These are phyloP conservation scores for Shinisaurus crocodilurus DNA, from an alignment of 2,113 vertebrate species.

Conservation along the genomic window DNA sequence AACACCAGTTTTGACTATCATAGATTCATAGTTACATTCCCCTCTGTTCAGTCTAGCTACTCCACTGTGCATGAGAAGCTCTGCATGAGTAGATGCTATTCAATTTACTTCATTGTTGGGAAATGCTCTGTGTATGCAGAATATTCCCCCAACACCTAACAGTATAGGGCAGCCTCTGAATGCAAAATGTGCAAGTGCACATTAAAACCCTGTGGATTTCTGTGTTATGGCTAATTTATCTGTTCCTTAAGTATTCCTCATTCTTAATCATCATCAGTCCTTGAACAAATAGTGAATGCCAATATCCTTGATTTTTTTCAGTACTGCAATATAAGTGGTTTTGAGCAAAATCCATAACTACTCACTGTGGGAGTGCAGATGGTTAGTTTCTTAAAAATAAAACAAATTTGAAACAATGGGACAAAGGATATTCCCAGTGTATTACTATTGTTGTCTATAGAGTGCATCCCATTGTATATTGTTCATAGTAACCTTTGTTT, in stretches of 20 bases:
- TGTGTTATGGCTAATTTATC: neutral
- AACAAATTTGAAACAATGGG: neutral
- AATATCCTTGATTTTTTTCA: neutral
- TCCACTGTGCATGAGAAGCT: neutral
- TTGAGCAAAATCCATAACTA: neutral
- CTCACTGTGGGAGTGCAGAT: neutral
- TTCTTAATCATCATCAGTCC: neutral
- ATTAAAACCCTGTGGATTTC: neutral
- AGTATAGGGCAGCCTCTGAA: neutral
- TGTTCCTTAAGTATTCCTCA: neutral
- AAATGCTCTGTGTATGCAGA: neutral
- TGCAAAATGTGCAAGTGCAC: neutral
- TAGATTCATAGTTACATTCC: neutral
- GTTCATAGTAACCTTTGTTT: neutral
- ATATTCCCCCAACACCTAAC: neutral
- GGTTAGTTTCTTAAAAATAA: neutral
- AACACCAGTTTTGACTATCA: neutral
- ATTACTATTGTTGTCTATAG: neutral
- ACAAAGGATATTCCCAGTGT: neutral
- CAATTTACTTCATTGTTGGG: neutral
- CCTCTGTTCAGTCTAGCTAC: neutral
- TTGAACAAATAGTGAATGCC: neutral
- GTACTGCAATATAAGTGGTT: neutral
- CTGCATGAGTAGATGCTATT: neutral
- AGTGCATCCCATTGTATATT: neutral